phyloP scores from a whole-genome alignment of 2,888 invertebrate genomes.

The Choristoneura rosaceana region DNA sequence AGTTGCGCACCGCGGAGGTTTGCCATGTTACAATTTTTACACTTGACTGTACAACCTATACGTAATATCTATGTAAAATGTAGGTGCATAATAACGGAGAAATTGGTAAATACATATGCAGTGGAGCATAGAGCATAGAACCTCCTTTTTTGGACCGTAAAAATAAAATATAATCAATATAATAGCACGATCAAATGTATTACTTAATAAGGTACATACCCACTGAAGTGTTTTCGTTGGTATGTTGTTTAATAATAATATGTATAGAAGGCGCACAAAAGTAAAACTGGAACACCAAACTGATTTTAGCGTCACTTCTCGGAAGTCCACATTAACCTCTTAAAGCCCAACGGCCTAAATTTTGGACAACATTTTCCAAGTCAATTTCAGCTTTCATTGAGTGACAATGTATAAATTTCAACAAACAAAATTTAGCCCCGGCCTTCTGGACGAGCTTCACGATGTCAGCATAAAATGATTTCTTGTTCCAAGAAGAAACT shows the following conservation, averaged over 20 bases:
- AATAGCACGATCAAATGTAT: too few species aligned
- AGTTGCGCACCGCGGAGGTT: too few species aligned
- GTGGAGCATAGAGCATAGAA: too few species aligned
- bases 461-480: conserved; percentile 17
- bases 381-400: conserved; percentile 2
- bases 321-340: neutral
- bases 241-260: neutral
- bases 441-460: neutral
- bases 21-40: too few species aligned
- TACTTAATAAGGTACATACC: too few species aligned
- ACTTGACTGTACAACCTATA: too few species aligned
- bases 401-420: conserved; percentile 1
- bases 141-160: too few species aligned
- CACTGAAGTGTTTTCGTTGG: too few species aligned
- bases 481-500: conserved; percentile 7
- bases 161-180: too few species aligned
- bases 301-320: neutral
- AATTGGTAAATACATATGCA: too few species aligned
- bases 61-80: too few species aligned
- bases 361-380: neutral
- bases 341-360: conserved; percentile 1
- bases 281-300: neutral
- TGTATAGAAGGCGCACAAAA: neutral
- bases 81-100: too few species aligned
- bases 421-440: neutral